A percentile compares a stretch with the other conserved stretches of the same genome.
phyloP scores from a whole-genome alignment of 2,113 vertebrate genomes.

The Morone chrysops region DNA sequence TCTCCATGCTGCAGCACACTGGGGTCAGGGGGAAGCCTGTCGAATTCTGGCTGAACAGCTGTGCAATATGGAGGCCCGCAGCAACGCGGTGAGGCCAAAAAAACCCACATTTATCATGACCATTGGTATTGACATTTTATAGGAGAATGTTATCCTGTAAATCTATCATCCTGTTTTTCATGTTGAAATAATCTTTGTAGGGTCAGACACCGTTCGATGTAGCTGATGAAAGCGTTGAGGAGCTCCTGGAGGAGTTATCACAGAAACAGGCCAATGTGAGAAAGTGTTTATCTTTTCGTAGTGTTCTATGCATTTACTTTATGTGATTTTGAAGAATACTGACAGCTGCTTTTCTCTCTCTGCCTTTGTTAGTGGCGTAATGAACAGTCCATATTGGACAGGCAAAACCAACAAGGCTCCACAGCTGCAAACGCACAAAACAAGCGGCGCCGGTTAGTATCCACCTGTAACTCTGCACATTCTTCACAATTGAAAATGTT shows the following conservation, averaged over 20 bases:
- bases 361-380: slow-evolving; percentile 76
- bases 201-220: slow-evolving; percentile 93
- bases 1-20: slow-evolving; percentile 93
- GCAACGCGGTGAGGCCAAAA: slow-evolving; percentile 89
- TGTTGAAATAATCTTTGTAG: slow-evolving; percentile 65
- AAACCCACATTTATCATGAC: background rate
- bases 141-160: background rate
- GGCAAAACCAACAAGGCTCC: slow-evolving; percentile 75
- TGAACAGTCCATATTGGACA: slow-evolving; percentile 76
- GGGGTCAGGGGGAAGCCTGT: slow-evolving; percentile 94
- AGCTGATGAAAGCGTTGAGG: slow-evolving; percentile 88
- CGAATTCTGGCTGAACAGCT: slow-evolving; percentile 91
- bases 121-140: background rate
- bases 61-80: slow-evolving; percentile 93
- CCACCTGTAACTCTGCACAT: background rate
- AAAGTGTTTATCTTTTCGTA: background rate
- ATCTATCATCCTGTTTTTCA: background rate
- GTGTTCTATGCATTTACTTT: background rate
- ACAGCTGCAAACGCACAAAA: slow-evolving; percentile 62
- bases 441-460: slow-evolving; percentile 79
- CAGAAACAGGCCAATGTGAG: slow-evolving; percentile 90
- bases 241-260: slow-evolving; percentile 88
- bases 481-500: background rate
- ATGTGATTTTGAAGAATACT: background rate
- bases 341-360: slow-evolving; percentile 4